These are phyloP conservation scores for Gnathonemus longibarbis DNA, from an alignment of 2,113 vertebrate species.

Conservation along the genomic window DNA sequence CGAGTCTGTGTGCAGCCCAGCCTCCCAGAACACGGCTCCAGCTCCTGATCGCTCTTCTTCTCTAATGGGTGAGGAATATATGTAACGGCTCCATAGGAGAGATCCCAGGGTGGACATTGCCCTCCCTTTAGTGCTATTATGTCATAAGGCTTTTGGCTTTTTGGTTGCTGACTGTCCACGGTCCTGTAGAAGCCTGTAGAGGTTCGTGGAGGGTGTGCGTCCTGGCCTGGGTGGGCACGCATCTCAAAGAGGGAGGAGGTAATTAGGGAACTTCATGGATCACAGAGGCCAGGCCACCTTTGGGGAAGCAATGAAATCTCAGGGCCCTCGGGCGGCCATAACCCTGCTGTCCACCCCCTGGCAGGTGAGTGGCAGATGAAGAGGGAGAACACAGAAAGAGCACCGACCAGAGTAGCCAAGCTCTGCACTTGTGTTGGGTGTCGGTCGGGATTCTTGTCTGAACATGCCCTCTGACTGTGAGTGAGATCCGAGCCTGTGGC, in stretches of 20 bases:
- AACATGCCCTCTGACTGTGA: background rate
- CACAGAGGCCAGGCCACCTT: background rate
- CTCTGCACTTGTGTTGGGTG: background rate
- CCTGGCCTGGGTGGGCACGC: background rate
- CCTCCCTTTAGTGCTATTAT: background rate
- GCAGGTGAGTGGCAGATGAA: background rate
- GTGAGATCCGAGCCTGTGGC: background rate
- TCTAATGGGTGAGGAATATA: background rate
- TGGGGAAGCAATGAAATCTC: background rate
- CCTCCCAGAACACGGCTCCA: background rate
- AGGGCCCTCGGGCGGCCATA: background rate
- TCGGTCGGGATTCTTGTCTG: background rate
- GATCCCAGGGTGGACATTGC: background rate
- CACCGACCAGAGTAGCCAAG: background rate
- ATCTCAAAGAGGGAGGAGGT: background rate
- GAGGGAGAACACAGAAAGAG: background rate
- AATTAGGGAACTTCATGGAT: background rate
- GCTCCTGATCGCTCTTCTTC: background rate
- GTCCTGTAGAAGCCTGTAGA: background rate
- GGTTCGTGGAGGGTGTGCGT: background rate
- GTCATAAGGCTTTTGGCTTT: background rate
- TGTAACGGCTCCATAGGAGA: background rate
- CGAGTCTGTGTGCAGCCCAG: background rate
- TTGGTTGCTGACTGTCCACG: background rate
- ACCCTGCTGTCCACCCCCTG: background rate